Evolutionary conservation across 2,888 invertebrate genomes (phyloP).

Genomic region (Catocala nupta): DNA sequence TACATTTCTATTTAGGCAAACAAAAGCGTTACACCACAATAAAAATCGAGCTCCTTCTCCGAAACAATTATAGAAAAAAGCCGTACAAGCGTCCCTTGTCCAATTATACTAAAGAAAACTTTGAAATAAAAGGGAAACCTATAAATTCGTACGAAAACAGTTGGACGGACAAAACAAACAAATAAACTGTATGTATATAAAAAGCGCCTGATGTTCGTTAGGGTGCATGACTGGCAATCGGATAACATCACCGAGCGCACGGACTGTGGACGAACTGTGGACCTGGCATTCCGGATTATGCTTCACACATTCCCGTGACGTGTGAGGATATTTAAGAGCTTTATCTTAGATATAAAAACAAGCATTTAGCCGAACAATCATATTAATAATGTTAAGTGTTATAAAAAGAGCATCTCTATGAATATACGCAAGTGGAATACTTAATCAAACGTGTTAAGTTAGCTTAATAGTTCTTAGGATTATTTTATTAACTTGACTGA

Average conservation of each 20-base stretch:
- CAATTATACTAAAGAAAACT: constrained; percentile 61
- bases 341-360: no score
- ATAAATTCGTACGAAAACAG: constrained; percentile 71
- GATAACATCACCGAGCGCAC: constrained; percentile 61
- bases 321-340: no score
- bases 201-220: constrained; percentile 77
- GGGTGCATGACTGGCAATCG: constrained; percentile 84
- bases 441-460: no score
- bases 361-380: no score
- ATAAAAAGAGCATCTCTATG: no score
- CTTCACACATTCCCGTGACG: no score
- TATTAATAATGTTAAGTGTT: no score
- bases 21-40: background rate
- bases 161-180: constrained; percentile 75
- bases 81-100: constrained; percentile 51
- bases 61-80: constrained; percentile 46
- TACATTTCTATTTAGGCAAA: background rate
- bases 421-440: no score
- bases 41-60: constrained; percentile 32
- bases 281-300: constrained; percentile 50
- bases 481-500: no score
- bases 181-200: constrained; percentile 65
- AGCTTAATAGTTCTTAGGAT: no score
- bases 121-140: constrained; percentile 70
- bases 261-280: constrained; percentile 45